Evolutionary conservation across 2,888 invertebrate genomes (phyloP).

Genomic region (Caenorhabditis sp.): DNA sequence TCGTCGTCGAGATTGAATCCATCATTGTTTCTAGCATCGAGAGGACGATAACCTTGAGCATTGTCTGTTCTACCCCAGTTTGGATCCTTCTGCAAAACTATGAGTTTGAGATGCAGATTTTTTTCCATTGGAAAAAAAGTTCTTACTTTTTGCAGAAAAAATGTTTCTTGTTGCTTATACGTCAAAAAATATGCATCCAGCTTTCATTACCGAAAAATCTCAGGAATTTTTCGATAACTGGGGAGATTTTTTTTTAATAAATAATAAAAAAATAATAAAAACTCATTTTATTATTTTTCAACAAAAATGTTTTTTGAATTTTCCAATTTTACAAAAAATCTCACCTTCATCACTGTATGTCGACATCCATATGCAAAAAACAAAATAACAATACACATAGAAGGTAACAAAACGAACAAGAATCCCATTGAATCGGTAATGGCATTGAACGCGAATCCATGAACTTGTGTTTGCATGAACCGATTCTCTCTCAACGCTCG

Average conservation of each 20-base stretch:
- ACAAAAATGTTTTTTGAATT: not conserved
- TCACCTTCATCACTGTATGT: constrained; percentile 39
- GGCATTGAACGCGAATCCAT: constrained; percentile 28
- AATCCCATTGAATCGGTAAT: constrained; percentile 50
- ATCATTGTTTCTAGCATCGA: constrained; percentile 25
- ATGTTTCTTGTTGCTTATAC: too few relatives aligned
- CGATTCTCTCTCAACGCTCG: constrained; percentile 33
- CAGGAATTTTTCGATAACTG: too few relatives aligned
- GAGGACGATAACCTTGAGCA: constrained; percentile 36
- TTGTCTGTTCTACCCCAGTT: constrained; percentile 40
- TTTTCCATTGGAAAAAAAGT: not conserved
- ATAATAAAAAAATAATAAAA: too few relatives aligned
- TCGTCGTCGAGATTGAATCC: constrained; percentile 30
- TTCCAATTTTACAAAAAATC: not conserved
- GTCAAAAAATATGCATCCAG: too few relatives aligned
- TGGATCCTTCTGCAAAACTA: constrained; percentile 16
- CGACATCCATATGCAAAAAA: constrained; percentile 52
- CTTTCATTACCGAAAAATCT: too few relatives aligned
- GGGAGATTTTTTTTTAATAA: too few relatives aligned
- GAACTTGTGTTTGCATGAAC: constrained; percentile 9
- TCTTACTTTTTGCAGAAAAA: not conserved
- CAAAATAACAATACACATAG: constrained; percentile 47
- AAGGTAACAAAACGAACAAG: constrained; percentile 46
- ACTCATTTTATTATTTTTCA: not conserved
- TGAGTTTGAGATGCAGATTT: not conserved